Percentiles rank a stretch among this genome's conserved stretches.
Evolutionary conservation across 2,888 invertebrate species (phyloP).

Genomic region (Pyrgus malvae): DNA sequence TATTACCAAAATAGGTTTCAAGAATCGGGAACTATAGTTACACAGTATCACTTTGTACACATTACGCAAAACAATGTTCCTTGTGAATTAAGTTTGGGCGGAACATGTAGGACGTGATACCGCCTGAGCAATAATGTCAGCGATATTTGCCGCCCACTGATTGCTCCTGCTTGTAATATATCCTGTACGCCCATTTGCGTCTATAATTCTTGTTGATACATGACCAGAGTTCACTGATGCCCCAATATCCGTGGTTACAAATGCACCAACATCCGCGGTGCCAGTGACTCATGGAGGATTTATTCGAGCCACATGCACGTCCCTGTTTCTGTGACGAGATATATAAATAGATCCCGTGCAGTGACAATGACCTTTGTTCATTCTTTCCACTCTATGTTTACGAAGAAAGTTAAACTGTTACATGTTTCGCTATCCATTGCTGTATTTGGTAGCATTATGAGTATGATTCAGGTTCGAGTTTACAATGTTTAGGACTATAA

Average conservation of each 20-base stretch:
- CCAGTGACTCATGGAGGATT: slow-evolving; percentile 21
- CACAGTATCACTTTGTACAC: background rate
- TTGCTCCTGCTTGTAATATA: slow-evolving; percentile 26
- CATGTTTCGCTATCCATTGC: too few species aligned
- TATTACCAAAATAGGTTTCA: too few species aligned
- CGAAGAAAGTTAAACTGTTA: background rate
- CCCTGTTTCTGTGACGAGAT: slow-evolving; percentile 20
- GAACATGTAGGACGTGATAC: slow-evolving; percentile 16
- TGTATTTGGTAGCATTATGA: background rate
- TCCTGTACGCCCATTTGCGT: slow-evolving; percentile 26
- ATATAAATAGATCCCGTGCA: slow-evolving; percentile 11
- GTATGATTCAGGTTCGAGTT: background rate
- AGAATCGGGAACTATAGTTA: background rate
- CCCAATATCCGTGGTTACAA: slow-evolving; percentile 16
- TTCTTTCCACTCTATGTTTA: slow-evolving; percentile 2
- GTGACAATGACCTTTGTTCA: slow-evolving; percentile 21
- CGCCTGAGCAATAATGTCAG: slow-evolving; percentile 12
- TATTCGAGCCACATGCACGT: slow-evolving; percentile 13
- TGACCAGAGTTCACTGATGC: slow-evolving; percentile 13
- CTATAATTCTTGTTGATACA: slow-evolving; percentile 25
- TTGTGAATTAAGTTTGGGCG: slow-evolving; percentile 11
- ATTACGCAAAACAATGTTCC: background rate
- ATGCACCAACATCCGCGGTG: slow-evolving; percentile 17
- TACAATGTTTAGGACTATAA: background rate
- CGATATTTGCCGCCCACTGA: slow-evolving; percentile 21